phyloP scores from a whole-genome alignment of 2,113 vertebrate species.

The Trichomycterus rosablanca region DNA sequence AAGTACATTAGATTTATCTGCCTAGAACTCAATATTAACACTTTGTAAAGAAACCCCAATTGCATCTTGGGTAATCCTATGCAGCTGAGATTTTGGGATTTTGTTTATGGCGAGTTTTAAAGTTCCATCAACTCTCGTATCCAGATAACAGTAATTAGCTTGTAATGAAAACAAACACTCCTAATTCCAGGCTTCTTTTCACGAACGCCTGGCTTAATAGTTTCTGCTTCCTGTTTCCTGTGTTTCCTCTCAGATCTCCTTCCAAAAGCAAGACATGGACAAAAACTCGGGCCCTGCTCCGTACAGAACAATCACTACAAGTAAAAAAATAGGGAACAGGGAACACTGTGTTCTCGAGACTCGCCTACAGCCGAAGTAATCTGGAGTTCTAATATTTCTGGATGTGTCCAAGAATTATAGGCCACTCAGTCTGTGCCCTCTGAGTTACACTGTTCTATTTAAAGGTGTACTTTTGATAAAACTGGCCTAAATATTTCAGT shows the following conservation, averaged over 20 bases:
- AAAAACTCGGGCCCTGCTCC: too few species aligned
- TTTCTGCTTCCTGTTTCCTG: slow-evolving; percentile 16
- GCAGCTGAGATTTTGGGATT: too few species aligned
- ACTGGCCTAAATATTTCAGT: not conserved
- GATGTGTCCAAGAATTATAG: not conserved
- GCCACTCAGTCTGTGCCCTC: not conserved
- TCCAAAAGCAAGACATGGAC: not conserved
- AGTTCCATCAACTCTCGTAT: not conserved
- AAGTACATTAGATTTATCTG: too few species aligned
- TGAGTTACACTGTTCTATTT: slow-evolving; percentile 1
- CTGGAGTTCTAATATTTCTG: not conserved
- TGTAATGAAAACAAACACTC: not conserved
- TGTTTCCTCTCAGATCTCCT: slow-evolving; percentile 6
- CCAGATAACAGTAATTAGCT: not conserved
- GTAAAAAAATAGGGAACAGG: not conserved
- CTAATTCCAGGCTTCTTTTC: not conserved
- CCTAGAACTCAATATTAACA: too few species aligned
- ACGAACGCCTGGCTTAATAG: not conserved
- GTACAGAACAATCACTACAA: not conserved
- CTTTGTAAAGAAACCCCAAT: too few species aligned
- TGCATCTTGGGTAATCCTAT: too few species aligned
- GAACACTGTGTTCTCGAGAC: not conserved
- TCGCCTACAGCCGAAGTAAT: not conserved
- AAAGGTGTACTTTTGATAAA: not conserved
- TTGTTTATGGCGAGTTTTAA: too few species aligned